Evolutionary conservation across 2,113 vertebrate genomes (phyloP), one percentile per base, ranked within the genome.

Genomic region (Chrysemys picta): DNA sequence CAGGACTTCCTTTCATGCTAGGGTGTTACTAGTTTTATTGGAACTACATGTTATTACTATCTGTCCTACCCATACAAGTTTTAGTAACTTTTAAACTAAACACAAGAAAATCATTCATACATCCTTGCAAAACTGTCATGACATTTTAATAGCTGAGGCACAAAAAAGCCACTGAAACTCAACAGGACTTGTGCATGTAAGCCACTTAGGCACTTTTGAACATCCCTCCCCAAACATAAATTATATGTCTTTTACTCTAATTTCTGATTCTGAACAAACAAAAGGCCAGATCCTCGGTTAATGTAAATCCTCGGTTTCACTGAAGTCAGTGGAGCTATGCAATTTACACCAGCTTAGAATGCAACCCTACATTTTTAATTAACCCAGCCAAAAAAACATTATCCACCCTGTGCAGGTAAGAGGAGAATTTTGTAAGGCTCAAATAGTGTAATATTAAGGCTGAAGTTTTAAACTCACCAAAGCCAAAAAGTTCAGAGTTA

Each of bases 1-100:
- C 7, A 93, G 85, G 79, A n/a, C 42, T 93, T 90, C 82, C 65
- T 92, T 92, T 91, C 76, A 93, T 95, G 94, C 85, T 94, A 93
- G 72, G 38, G 94, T 91, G 53, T 89, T 82, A 42, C 19, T 10
- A 21, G 56, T 91, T 93, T 96, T 91, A 93, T 79, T 89, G 92
- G 94, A 95, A 95, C n/a, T 0, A 1, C 21, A 82, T 2, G 0
- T 79, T 85, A 21, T 49, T 79, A 84, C 47, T 86, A 89, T 82
- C 19, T 82, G 27, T 11, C 54, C 10, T 82, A 8, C 75, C 84
- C 50, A 83, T 76, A 93, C 90, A 97, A 82, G 82, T 87, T 52
- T 82, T 85, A 93, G 81, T 6, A 87, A 91, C 65, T 11, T 75
- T 92, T 42, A 47, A 93, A 90, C 47, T 38, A 82, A 86, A 84